phyloP scores from a whole-genome alignment of 1,140 invertebrate genomes.

The Heterodera carotae region DNA sequence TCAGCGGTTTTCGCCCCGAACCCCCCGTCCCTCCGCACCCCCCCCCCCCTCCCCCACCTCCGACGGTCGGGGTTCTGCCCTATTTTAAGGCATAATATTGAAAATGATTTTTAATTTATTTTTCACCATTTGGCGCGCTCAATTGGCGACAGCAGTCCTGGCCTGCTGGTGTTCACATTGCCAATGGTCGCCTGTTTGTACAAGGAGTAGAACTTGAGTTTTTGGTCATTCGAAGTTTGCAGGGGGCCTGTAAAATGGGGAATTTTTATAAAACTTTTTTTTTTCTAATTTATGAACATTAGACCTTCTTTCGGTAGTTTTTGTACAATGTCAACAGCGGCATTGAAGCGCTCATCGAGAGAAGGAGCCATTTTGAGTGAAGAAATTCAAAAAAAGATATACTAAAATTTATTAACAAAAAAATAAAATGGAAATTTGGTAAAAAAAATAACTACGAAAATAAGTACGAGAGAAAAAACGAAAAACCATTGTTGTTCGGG shows the following conservation, averaged over 20 bases:
- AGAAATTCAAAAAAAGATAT: neutral
- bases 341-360: constrained; percentile 60
- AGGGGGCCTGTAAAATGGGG: constrained; percentile 53
- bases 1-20: too few relatives aligned
- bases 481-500: too few relatives aligned
- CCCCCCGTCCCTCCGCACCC: too few relatives aligned
- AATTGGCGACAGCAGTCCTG: constrained; percentile 59
- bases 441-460: too few relatives aligned
- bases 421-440: too few relatives aligned
- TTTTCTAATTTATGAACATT: constrained; percentile 24
- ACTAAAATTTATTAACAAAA: too few relatives aligned
- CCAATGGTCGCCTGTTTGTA: constrained; percentile 65
- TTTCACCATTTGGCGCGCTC: constrained; percentile 59
- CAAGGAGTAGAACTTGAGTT: constrained; percentile 61
- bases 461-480: too few relatives aligned
- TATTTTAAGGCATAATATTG: too few relatives aligned
- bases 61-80: too few relatives aligned
- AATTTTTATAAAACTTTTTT: constrained; percentile 35
- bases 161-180: constrained; percentile 62
- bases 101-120: neutral
- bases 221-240: constrained; percentile 59
- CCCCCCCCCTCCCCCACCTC: too few relatives aligned
- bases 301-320: constrained; percentile 62
- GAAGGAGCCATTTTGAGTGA: constrained; percentile 41
- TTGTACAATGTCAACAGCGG: constrained; percentile 64